A percentile compares a stretch with the other conserved stretches of the same genome.
Conservation (phyloP, 1,140 invertebrate species). For the Dendrolimus punctatus region DNA sequence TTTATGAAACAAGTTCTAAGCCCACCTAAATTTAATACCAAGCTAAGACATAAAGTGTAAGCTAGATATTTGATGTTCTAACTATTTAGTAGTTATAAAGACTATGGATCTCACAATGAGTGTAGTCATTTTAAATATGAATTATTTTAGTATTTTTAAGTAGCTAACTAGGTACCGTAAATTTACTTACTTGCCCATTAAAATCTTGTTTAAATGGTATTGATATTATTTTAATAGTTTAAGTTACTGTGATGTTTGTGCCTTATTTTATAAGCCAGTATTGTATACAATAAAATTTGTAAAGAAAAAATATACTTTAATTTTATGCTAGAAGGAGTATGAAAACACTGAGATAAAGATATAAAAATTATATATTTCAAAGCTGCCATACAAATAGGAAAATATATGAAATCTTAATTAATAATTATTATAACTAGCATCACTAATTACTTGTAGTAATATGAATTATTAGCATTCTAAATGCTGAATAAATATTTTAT, state of each 20-base stretch:
- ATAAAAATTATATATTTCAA: conserved; percentile 3
- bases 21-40: conserved; percentile 72
- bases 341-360: neutral
- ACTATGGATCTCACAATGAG: conserved; percentile 43
- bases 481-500: conserved; percentile 1
- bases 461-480: neutral
- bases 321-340: neutral
- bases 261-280: conserved; percentile 16
- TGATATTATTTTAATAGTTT: neutral
- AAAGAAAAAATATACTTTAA: neutral
- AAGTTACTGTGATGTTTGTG: conserved; percentile 18
- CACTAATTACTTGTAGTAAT: too few species aligned
- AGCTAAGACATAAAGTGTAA: conserved; percentile 53
- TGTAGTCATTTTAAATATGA: conserved; percentile 10
- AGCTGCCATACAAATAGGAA: neutral
- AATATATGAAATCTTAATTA: neutral
- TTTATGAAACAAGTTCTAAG: conserved; percentile 76
- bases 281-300: conserved; percentile 4
- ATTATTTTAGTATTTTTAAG: too few species aligned
- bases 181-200: too few species aligned
- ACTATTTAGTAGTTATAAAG: conserved; percentile 17
- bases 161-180: too few species aligned
- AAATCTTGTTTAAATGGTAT: too few species aligned
- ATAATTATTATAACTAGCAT: neutral
- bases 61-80: conserved; percentile 17